Conservation (phyloP, 2,113 vertebrate species). For the Oreamnos americanus region DNA sequence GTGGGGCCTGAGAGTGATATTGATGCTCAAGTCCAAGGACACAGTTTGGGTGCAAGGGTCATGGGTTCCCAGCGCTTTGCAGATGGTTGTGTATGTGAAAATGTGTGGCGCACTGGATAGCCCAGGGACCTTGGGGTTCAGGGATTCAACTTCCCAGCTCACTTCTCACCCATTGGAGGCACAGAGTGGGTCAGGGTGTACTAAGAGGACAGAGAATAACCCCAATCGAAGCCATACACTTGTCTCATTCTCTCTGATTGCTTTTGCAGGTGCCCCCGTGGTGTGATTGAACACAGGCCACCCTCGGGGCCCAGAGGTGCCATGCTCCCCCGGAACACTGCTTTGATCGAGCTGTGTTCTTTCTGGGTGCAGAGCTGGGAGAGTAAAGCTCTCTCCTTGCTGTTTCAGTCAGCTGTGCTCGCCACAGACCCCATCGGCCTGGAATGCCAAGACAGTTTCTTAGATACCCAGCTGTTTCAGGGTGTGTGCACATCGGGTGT, state of each 20-base stretch:
- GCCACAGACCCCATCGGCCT: too few relatives aligned
- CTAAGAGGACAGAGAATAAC: neutral
- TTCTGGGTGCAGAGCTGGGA: neutral
- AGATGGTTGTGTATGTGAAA: neutral
- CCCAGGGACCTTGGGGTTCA: neutral
- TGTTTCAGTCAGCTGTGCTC: neutral
- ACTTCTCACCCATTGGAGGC: neutral
- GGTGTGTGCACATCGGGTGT: neutral
- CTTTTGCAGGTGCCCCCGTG: neutral
- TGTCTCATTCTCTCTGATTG: neutral
- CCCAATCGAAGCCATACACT: fast-evolving
- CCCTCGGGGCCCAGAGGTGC: too few relatives aligned
- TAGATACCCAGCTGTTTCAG: neutral
- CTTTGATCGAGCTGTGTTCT: neutral
- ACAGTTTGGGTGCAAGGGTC: neutral
- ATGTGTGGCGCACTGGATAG: neutral
- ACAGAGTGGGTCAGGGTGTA: neutral
- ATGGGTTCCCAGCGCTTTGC: neutral
- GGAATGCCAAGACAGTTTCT: neutral
- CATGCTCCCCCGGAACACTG: neutral
- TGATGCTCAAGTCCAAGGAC: neutral
- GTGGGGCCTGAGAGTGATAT: neutral
- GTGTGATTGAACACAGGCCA: neutral
- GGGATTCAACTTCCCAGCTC: neutral
- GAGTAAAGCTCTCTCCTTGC: neutral